These are phyloP conservation scores for Drosophila kepulauana DNA, from an alignment of 1,140 invertebrate genomes.

Conservation along the genomic window DNA sequence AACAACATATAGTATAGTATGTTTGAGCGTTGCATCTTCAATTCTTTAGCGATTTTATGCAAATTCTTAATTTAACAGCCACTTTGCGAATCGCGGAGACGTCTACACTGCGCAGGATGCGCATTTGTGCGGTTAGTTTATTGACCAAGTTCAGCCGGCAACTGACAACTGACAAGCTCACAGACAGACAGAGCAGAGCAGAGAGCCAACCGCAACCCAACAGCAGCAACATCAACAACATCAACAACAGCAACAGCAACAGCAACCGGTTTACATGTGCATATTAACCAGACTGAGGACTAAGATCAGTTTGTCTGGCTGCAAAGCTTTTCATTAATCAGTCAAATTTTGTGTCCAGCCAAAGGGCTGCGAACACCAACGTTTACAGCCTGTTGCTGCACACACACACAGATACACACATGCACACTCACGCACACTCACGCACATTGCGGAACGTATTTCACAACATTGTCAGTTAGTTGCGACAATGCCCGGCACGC, in stretches of 20 bases:
- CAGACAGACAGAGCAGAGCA: background rate
- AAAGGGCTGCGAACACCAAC: background rate
- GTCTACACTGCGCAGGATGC: constrained; percentile 28
- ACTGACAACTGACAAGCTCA: constrained; percentile 30
- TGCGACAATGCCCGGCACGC: constrained; percentile 14
- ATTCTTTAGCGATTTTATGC: constrained; percentile 22
- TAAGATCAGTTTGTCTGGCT: too few species aligned
- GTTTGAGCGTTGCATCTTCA: background rate
- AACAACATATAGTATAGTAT: too few species aligned
- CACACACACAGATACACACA: too few species aligned
- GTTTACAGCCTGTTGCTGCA: too few species aligned
- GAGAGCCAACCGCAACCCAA: too few species aligned
- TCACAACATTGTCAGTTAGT: constrained; percentile 67
- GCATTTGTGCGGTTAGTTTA: constrained; percentile 76
- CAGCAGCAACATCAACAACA: too few species aligned
- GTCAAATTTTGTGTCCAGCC: constrained; percentile 31
- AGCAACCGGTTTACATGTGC: constrained; percentile 24
- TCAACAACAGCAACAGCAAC: too few species aligned
- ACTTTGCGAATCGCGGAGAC: background rate
- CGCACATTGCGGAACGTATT: constrained; percentile 32
- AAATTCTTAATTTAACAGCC: constrained; percentile 47
- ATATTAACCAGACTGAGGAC: too few species aligned
- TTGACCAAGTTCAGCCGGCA: constrained; percentile 60
- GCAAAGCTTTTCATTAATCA: constrained; percentile 48
- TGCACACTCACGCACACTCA: background rate